These are phyloP conservation scores for Mythimna loreyi DNA, from an alignment of 2,888 invertebrate genomes.

Conservation along the genomic window DNA sequence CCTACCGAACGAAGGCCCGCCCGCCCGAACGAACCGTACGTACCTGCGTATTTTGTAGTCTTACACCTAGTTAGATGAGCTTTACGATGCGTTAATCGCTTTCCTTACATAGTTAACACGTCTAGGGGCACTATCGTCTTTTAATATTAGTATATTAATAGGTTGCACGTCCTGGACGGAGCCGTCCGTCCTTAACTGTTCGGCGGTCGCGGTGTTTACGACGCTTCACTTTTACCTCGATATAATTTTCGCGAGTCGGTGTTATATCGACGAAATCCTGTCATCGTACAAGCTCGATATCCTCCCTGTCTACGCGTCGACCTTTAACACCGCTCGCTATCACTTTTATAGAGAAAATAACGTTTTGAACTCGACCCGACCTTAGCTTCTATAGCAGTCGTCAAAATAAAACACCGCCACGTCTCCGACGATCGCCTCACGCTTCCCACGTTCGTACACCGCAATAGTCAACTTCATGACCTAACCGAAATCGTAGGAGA, in stretches of 20 bases:
- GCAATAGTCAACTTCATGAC: neutral
- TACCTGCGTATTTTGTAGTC: too few species aligned
- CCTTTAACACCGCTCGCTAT: constrained; percentile 18
- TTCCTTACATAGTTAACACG: neutral
- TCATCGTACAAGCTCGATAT: constrained; percentile 39
- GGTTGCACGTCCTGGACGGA: constrained; percentile 14
- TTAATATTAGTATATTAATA: constrained; percentile 1
- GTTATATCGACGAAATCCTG: constrained; percentile 22
- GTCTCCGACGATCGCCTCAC: neutral
- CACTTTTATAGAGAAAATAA: constrained; percentile 27
- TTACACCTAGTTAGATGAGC: neutral
- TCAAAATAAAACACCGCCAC: constrained; percentile 1
- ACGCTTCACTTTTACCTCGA: constrained; percentile 41
- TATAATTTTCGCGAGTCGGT: constrained; percentile 29
- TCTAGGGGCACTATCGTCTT: neutral
- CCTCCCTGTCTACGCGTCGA: constrained; percentile 36
- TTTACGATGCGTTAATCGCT: too few species aligned
- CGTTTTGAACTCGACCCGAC: constrained; percentile 44
- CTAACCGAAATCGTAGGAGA: neutral
- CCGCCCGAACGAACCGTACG: too few species aligned
- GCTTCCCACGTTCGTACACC: neutral
- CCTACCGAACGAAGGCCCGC: too few species aligned
- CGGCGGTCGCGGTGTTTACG: constrained; percentile 45
- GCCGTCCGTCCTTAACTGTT: constrained; percentile 39
- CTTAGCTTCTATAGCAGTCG: constrained; percentile 18